A percentile compares a stretch with the other conserved stretches of the same genome.
phyloP scores from a whole-genome alignment of 2,888 invertebrate genomes.

The Odontocolon sp. region DNA sequence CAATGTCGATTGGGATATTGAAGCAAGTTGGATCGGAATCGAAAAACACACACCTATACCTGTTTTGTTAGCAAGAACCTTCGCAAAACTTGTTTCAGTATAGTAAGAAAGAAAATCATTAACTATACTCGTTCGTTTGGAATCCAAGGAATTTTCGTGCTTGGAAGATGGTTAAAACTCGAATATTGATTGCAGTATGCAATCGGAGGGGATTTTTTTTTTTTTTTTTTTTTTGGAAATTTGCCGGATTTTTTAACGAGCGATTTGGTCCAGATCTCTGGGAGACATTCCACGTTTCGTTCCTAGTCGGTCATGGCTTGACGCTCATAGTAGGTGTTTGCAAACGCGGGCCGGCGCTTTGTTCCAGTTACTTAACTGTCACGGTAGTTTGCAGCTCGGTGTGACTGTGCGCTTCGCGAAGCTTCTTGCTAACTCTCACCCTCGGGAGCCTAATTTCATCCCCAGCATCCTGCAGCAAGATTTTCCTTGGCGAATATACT shows the following conservation, averaged over 20 bases:
- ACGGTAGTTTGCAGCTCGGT: conserved; percentile 70
- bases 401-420: conserved; percentile 46
- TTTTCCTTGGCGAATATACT: conserved; percentile 26
- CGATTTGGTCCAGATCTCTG: neutral
- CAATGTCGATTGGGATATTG: too few relatives aligned
- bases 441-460: conserved; percentile 37
- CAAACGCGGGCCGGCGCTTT: conserved; percentile 67
- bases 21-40: too few relatives aligned
- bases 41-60: too few relatives aligned
- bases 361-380: conserved; percentile 76
- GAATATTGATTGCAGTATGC: too few relatives aligned
- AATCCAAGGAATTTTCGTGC: too few relatives aligned
- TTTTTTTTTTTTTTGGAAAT: neutral
- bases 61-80: too few relatives aligned
- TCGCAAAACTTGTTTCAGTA: too few relatives aligned
- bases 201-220: too few relatives aligned
- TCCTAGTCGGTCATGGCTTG: conserved; percentile 49
- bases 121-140: too few relatives aligned
- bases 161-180: too few relatives aligned
- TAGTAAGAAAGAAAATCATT: too few relatives aligned
- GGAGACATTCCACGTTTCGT: neutral
- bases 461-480: conserved; percentile 25
- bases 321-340: conserved; percentile 70
- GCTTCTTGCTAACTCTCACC: conserved; percentile 44
- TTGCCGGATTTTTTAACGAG: neutral